A percentile compares a stretch with the other conserved stretches of the same genome.
These are phyloP conservation scores for Todiramphus saurophagus DNA, from an alignment of 2,113 vertebrate genomes.

Conservation along the genomic window DNA sequence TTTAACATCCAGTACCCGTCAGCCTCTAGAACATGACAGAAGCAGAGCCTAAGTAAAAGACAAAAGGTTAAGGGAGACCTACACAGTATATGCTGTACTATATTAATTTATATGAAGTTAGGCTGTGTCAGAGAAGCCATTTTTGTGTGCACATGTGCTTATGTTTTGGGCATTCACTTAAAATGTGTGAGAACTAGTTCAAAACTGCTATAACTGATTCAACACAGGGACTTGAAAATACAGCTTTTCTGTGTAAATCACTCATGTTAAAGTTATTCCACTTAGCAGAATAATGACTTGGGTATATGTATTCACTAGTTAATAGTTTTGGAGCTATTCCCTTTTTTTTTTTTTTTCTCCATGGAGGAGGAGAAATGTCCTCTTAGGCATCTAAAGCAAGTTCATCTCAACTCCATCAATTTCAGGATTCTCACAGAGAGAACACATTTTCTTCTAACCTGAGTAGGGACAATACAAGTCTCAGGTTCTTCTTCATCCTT, in stretches of 20 bases:
- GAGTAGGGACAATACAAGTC: neutral
- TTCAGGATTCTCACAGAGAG: neutral
- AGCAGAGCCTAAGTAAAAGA: neutral
- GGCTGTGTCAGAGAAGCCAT: neutral
- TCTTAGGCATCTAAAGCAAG: neutral
- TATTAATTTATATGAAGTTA: neutral
- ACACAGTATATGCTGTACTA: neutral
- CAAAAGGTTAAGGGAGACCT: neutral
- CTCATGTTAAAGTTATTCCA: neutral
- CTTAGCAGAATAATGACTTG: neutral
- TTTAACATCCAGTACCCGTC: neutral
- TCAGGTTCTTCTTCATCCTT: neutral
- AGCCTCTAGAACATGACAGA: neutral
- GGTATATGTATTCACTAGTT: neutral
- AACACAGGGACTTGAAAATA: neutral
- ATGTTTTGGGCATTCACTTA: neutral
- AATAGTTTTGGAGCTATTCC: neutral
- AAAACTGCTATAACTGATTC: conserved; percentile 5
- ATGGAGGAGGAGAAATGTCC: neutral
- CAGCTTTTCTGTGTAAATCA: neutral
- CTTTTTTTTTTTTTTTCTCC: neutral
- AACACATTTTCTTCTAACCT: neutral
- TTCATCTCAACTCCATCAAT: neutral
- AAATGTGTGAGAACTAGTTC: neutral
- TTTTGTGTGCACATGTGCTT: neutral